Conservation (phyloP, 30 jellyfish, hydroid and myxozoan species). For the Turritopsis rubra region DNA sequence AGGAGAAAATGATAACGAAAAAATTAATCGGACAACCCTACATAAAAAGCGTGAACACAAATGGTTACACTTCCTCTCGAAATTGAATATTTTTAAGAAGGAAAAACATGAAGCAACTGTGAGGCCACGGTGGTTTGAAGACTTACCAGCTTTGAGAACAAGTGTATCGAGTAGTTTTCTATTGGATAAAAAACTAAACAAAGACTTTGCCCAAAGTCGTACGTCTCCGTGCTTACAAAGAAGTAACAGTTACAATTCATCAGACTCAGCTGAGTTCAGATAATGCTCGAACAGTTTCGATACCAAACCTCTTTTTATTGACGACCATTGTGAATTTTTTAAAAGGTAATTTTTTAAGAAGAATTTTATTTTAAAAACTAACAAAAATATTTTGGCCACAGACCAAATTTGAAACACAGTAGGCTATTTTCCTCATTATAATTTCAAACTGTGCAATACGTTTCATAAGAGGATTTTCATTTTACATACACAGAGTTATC, state of each 20-base stretch:
- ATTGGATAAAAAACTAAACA: background rate
- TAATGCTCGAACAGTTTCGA: too few species aligned
- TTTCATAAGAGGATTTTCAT: too few species aligned
- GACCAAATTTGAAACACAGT: too few species aligned
- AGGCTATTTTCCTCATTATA: too few species aligned
- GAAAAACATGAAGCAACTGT: background rate
- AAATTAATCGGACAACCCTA: background rate
- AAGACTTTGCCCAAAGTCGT: background rate
- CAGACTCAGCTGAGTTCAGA: background rate
- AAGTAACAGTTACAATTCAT: background rate
- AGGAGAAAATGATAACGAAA: background rate
- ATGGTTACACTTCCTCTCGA: background rate
- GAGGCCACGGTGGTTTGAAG: slow-evolving; percentile 6
- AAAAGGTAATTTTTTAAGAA: too few species aligned
- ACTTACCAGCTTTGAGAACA: background rate
- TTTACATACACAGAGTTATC: too few species aligned
- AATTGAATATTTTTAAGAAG: background rate
- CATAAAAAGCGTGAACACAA: background rate
- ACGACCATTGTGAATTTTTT: background rate
- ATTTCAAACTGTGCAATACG: too few species aligned
- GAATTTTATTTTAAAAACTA: too few species aligned
- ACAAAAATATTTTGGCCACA: too few species aligned
- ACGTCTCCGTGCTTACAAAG: background rate
- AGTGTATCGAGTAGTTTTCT: slow-evolving; percentile 1
- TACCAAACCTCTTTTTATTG: background rate